phyloP scores from a whole-genome alignment of 2,113 vertebrate species.

The Desmodus rotundus region DNA sequence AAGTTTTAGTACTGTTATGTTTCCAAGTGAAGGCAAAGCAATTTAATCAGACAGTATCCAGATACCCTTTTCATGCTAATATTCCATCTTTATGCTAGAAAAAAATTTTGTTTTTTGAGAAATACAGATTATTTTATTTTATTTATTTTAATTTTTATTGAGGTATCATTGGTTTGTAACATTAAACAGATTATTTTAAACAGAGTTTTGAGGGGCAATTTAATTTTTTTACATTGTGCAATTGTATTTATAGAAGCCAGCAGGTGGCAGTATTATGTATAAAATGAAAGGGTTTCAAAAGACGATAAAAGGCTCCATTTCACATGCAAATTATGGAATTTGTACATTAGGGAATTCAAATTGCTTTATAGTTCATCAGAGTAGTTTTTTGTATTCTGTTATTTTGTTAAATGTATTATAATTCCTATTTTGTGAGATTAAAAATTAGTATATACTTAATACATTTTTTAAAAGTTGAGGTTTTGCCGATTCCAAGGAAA shows the following conservation, averaged over 20 bases:
- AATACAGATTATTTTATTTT: not conserved
- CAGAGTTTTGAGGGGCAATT: not conserved
- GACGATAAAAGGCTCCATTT: not conserved
- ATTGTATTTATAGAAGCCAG: constrained; percentile 51
- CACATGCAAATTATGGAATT: not conserved
- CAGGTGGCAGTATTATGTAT: constrained; percentile 61
- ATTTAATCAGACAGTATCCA: not conserved
- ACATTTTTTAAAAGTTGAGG: not conserved
- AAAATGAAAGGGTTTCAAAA: constrained; percentile 25
- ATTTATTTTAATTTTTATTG: not conserved
- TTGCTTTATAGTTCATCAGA: not conserved
- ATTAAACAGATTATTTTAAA: constrained; percentile 9
- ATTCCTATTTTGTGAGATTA: not conserved
- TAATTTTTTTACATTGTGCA: not conserved
- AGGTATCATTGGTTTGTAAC: not conserved
- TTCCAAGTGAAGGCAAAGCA: not conserved
- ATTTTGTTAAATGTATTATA: not conserved
- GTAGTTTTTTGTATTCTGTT: not conserved
- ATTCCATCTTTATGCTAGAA: not conserved
- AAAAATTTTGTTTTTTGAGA: not conserved
- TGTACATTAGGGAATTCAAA: not conserved
- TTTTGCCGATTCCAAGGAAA: constrained; percentile 26
- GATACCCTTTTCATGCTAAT: not conserved
- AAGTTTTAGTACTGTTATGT: constrained; percentile 22
- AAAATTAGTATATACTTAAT: not conserved